These are phyloP conservation scores for Melanchra persicariae DNA, from an alignment of 2,888 invertebrate species.

Conservation along the genomic window DNA sequence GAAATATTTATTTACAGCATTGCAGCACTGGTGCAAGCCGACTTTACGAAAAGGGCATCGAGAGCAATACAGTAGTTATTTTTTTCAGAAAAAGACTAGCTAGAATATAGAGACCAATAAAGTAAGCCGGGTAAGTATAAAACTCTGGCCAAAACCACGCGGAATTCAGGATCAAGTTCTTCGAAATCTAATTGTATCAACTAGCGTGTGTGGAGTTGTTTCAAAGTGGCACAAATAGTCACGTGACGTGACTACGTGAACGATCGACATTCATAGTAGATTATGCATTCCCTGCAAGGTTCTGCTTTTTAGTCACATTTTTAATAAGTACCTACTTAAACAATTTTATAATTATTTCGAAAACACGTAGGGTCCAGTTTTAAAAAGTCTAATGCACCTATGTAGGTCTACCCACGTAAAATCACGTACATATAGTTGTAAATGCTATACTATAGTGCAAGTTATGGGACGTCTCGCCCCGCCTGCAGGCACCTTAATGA, in stretches of 20 bases:
- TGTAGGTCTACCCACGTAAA: background rate
- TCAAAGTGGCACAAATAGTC: background rate
- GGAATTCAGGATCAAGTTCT: background rate
- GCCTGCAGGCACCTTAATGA: conserved; percentile 38
- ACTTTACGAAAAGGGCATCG: background rate
- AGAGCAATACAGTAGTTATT: background rate
- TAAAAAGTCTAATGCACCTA: background rate
- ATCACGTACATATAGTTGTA: background rate
- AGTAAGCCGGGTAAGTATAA: background rate
- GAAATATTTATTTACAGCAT: conserved; percentile 27
- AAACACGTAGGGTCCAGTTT: too few relatives aligned
- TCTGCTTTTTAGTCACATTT: too few relatives aligned
- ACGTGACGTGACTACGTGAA: background rate
- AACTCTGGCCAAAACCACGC: background rate
- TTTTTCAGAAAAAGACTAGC: too few relatives aligned
- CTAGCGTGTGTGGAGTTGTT: too few relatives aligned
- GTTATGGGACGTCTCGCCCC: conserved; percentile 12
- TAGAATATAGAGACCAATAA: too few relatives aligned
- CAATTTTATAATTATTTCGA: too few relatives aligned
- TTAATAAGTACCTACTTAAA: too few relatives aligned
- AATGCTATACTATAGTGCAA: conserved; percentile 8
- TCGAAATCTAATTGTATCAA: too few relatives aligned
- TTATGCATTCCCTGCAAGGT: too few relatives aligned
- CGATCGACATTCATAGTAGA: too few relatives aligned
- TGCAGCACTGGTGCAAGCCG: background rate